Evolutionary conservation across 2,113 vertebrate genomes (phyloP).

Genomic region (Formicarius rufipectus): DNA sequence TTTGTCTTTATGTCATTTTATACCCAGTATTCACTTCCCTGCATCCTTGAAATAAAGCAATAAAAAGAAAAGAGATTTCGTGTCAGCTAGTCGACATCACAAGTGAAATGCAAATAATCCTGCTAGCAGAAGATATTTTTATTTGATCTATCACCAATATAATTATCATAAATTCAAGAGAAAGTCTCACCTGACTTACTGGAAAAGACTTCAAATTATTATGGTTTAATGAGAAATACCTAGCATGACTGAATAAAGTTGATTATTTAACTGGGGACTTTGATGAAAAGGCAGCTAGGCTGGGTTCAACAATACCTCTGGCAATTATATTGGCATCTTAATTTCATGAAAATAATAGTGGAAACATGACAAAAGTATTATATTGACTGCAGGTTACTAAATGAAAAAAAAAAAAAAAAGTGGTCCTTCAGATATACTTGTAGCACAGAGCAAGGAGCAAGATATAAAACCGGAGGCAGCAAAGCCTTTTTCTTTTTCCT

Average conservation of each 20-base stretch:
- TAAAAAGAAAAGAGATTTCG: not conserved
- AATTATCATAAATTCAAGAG: conserved; percentile 11
- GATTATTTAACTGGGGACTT: not conserved
- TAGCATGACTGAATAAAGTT: not conserved
- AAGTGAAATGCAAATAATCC: conserved; percentile 40
- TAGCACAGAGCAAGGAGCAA: not conserved
- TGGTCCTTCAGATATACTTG: not conserved
- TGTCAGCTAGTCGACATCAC: not conserved
- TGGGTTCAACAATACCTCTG: not conserved
- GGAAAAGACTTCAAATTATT: not conserved
- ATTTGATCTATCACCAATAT: not conserved
- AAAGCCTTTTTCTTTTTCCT: not conserved
- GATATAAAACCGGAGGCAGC: fast-evolving
- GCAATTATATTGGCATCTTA: not conserved
- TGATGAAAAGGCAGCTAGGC: not conserved
- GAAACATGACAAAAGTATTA: not conserved
- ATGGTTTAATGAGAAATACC: conserved; percentile 22
- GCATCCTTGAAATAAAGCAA: not conserved
- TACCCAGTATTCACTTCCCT: not conserved
- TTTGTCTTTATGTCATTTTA: not conserved
- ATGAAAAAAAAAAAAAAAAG: not conserved
- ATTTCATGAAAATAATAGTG: not conserved
- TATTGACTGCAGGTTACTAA: not conserved
- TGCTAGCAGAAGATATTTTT: not conserved
- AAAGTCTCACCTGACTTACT: conserved; percentile 9